Evolutionary conservation across 2,113 vertebrate species (phyloP).

Genomic region (Crotophaga sulcirostris): DNA sequence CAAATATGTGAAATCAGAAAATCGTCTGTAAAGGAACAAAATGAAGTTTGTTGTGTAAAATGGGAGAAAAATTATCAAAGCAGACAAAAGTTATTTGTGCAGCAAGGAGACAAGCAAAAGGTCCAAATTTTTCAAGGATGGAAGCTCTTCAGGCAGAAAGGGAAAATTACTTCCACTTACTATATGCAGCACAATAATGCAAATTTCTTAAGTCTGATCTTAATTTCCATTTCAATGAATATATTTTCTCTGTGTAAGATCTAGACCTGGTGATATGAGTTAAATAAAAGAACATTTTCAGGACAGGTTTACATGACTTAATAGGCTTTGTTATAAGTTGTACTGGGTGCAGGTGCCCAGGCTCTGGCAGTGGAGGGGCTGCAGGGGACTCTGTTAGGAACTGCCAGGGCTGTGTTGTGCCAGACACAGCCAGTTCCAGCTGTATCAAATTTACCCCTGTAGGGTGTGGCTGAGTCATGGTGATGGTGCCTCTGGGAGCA

Average conservation of each 20-base stretch:
- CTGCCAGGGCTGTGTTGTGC: fast-evolving
- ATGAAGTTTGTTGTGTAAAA: background rate
- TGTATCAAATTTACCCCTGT: no score
- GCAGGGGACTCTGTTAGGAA: background rate
- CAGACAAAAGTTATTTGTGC: background rate
- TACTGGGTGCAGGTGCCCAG: background rate
- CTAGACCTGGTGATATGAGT: background rate
- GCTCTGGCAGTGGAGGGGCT: fast-evolving
- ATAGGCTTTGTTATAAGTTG: background rate
- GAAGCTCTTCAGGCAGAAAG: background rate
- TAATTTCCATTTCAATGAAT: background rate
- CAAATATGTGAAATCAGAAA: background rate
- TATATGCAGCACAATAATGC: background rate
- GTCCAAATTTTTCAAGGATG: background rate
- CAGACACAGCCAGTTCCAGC: fast-evolving
- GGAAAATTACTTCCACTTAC: background rate
- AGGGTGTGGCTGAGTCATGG: no score
- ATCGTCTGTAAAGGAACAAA: background rate
- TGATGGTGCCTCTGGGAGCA: fast-evolving
- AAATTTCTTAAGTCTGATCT: background rate
- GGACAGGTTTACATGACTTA: background rate
- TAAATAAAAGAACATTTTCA: background rate
- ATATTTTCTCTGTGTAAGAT: background rate
- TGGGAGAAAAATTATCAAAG: background rate
- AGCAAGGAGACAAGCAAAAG: background rate